Evolutionary conservation across 2,113 vertebrate genomes (phyloP).

Genomic region (Gopherus evgoodei): DNA sequence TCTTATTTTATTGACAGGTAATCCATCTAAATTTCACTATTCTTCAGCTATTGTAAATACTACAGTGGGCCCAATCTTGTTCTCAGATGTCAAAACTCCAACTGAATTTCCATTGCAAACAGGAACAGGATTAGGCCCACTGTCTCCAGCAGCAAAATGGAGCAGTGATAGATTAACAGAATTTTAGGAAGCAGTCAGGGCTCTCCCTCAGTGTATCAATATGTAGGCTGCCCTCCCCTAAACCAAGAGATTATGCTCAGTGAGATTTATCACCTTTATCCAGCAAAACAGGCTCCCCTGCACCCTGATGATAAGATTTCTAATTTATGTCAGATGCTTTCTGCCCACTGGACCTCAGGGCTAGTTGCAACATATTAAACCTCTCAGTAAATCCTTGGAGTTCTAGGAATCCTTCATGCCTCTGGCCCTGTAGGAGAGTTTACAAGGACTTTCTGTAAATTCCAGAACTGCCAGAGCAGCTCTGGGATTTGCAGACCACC

Average conservation of each 20-base stretch:
- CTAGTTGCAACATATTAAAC: neutral
- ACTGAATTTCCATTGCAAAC: neutral
- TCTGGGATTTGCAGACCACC: neutral
- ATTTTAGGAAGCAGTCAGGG: neutral
- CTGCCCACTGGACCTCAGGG: neutral
- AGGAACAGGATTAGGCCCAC: neutral
- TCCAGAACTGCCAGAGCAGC: neutral
- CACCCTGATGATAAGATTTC: neutral
- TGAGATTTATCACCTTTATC: neutral
- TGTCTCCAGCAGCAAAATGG: neutral
- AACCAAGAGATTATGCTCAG: neutral
- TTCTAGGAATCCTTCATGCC: neutral
- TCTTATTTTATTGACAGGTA: fast-evolving
- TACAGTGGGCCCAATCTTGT: neutral
- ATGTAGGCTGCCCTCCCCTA: too few relatives aligned
- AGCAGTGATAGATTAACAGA: neutral
- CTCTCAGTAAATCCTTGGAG: neutral
- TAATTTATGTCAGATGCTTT: neutral
- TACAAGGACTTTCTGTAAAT: neutral
- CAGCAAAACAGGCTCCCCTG: neutral
- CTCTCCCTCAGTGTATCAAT: neutral
- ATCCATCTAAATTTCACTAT: neutral
- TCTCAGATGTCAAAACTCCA: neutral
- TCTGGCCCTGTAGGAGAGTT: neutral
- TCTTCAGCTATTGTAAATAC: neutral